Conservation (phyloP, 2,888 invertebrate genomes). For the Rhorus exstirpatorius region DNA sequence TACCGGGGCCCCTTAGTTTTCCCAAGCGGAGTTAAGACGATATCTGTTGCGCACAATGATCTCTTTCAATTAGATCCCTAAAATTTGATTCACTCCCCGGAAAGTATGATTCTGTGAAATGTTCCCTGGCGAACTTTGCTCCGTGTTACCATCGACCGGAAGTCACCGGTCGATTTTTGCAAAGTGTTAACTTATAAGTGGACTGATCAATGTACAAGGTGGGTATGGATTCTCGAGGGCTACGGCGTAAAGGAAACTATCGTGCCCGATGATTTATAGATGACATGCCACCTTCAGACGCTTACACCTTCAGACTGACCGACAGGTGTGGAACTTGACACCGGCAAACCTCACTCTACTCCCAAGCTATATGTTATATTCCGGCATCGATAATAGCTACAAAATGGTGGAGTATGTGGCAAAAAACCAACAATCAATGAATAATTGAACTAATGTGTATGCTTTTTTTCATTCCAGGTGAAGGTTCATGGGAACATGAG, state of each 20-base stretch:
- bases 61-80: too few species aligned
- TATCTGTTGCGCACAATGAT: too few species aligned
- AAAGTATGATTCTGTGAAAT: too few species aligned
- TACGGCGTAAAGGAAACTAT: slow-evolving; percentile 21
- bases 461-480: slow-evolving; percentile 7
- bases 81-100: too few species aligned
- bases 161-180: slow-evolving; percentile 25
- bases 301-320: slow-evolving; percentile 30
- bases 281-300: slow-evolving; percentile 1
- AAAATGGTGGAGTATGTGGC: slow-evolving; percentile 1
- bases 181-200: slow-evolving; percentile 8
- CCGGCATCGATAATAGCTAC: slow-evolving; percentile 2
- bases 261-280: slow-evolving; percentile 47
- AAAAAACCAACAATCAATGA: slow-evolving; percentile 46
- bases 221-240: slow-evolving; percentile 12
- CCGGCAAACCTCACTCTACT: slow-evolving; percentile 38
- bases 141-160: slow-evolving; percentile 23
- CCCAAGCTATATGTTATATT: slow-evolving; percentile 23
- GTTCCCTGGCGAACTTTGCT: neutral
- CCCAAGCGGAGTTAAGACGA: too few species aligned
- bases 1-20: too few species aligned
- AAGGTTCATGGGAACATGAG: slow-evolving; percentile 20
- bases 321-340: slow-evolving; percentile 61
- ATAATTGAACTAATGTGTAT: neutral
- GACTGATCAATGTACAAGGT: slow-evolving; percentile 1